phyloP scores from a whole-genome alignment of 1,140 invertebrate species.

The Stenopsyche tienmushanensis region DNA sequence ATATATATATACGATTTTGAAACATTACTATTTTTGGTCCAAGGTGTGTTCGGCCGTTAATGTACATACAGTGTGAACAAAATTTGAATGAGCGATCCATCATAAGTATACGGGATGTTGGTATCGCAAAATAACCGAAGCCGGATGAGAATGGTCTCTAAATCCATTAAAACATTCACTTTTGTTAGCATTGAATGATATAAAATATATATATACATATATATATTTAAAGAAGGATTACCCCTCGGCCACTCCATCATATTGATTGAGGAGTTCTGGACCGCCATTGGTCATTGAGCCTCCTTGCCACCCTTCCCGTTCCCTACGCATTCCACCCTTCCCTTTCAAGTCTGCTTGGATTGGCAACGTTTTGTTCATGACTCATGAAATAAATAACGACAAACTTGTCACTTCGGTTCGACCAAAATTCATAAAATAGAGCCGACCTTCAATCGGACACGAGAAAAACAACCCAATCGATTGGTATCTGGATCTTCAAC shows the following conservation, averaged over 20 bases:
- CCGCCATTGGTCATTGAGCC: constrained; percentile 40
- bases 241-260: constrained; percentile 42
- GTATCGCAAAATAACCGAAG: not conserved
- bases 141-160: not conserved
- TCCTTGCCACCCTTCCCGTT: constrained; percentile 5
- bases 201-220: constrained; percentile 29
- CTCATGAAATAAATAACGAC: too few relatives aligned
- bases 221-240: constrained; percentile 43
- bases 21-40: too few relatives aligned
- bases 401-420: too few relatives aligned
- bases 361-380: constrained; percentile 3
- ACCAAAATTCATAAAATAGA: too few relatives aligned
- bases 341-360: constrained; percentile 16
- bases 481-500: too few relatives aligned
- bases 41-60: not conserved
- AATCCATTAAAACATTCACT: constrained; percentile 40
- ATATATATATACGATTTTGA: too few relatives aligned
- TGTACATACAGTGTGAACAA: constrained; percentile 1
- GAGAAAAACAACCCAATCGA: too few relatives aligned
- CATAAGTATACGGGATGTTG: constrained; percentile 2
- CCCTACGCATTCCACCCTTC: constrained; percentile 14
- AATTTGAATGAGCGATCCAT: constrained; percentile 31
- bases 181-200: constrained; percentile 40
- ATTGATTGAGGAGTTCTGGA: constrained; percentile 42
- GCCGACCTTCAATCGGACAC: too few relatives aligned